Evolutionary conservation across 2,797 vertebrate genomes (phyloP), one percentile per base, ranked within the genome.

Genomic region (Luscinia megarhynchos): DNA sequence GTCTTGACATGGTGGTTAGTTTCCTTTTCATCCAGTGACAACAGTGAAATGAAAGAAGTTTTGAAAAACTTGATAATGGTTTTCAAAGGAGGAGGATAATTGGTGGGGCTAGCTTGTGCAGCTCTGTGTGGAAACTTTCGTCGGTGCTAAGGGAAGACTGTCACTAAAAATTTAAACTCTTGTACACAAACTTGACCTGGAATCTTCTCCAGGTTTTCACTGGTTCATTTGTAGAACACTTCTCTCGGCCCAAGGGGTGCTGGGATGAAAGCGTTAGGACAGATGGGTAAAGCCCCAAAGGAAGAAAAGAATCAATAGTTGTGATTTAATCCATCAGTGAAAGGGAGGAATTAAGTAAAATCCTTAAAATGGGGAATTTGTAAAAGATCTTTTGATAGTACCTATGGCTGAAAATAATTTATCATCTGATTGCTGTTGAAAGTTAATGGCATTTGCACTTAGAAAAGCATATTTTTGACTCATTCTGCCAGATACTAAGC

Each of bases 1-100:
- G 98, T 99, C 99, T 99, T 99, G 99, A 99, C 99, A 99, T 99
- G 99, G 99, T 99, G 99, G 99, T 99, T 99, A 99, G 99, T 99
- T 99, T 99, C 98, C 99, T 99, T 99, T 99, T 99, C 99, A 99
- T 97, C 98, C 97, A 98, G 98, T 99, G 99, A 99, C 99, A 99
- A 99, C 99, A 99, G 99, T 97, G 98, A 98, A 99, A 98, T 99
- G 99, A 99, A 99, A 99, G 98, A 99, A 99, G 98, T 99, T 99
- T 99, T 99, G 98, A 99, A 99, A 99, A 99, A 99, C 98, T 99
- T 99, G 99, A 99, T 99, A 99, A 99, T 99, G 98, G 99, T 99
- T 98, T 99, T 98, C 98, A 98, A 99, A 99, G 98, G 98, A 98
- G 98, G 97, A 98, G 99, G 99, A 99, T 99, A 99, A 99, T 99